Evolutionary conservation across 2,113 vertebrate species (phyloP).

Genomic region (Nesogale talazaci): DNA sequence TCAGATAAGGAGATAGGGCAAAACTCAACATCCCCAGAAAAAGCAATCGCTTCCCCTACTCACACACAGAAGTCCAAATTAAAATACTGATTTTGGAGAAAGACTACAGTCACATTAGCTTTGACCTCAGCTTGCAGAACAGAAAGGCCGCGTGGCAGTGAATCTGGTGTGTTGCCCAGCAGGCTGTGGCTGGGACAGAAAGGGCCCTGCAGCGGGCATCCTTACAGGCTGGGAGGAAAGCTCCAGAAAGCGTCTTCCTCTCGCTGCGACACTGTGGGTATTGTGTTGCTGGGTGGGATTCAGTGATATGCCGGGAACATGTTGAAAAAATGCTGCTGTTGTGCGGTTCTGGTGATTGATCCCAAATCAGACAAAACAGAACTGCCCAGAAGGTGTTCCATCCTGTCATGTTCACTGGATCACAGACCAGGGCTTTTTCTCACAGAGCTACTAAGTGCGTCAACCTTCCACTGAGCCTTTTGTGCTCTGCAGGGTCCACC

Average conservation of each 20-base stretch:
- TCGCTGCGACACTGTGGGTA: neutral
- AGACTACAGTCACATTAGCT: neutral
- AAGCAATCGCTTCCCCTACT: neutral
- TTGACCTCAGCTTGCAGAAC: neutral
- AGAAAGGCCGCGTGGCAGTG: neutral
- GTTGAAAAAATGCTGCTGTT: neutral
- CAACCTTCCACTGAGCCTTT: neutral
- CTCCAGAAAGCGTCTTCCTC: neutral
- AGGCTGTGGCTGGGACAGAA: slow-evolving; percentile 38
- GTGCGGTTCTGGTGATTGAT: neutral
- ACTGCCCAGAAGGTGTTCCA: neutral
- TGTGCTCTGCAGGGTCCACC: neutral
- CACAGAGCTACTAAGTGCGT: neutral
- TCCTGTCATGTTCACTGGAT: neutral
- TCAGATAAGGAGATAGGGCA: neutral
- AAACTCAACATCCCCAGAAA: neutral
- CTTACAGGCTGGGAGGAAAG: neutral
- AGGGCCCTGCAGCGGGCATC: neutral
- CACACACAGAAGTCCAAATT: neutral
- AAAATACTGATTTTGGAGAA: slow-evolving; percentile 1
- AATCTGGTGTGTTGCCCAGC: neutral
- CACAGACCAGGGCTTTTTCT: neutral
- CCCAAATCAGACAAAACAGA: neutral
- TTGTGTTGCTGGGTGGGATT: neutral
- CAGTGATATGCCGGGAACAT: neutral